These are phyloP conservation scores for Phrynosoma platyrhinos DNA, from an alignment of 2,113 vertebrate species.

Conservation along the genomic window DNA sequence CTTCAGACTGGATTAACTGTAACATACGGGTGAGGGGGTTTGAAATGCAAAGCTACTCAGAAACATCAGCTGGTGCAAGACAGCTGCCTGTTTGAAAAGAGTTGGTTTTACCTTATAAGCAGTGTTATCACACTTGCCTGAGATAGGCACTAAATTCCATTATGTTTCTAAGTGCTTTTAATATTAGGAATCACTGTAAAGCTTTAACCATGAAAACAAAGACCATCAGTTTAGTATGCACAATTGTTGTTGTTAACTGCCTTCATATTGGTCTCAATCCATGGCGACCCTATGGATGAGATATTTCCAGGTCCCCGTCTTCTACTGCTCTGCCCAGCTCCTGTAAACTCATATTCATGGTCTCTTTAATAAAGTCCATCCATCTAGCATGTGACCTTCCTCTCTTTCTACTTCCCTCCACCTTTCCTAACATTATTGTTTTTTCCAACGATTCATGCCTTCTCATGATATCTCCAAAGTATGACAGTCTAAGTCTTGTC, in stretches of 20 bases:
- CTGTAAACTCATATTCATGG: too few relatives aligned
- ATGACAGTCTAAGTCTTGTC: too few relatives aligned
- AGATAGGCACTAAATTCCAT: neutral
- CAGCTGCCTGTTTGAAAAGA: neutral
- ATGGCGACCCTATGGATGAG: too few relatives aligned
- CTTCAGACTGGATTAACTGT: conserved; percentile 21
- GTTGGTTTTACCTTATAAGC: neutral
- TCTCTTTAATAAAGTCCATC: too few relatives aligned
- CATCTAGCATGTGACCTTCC: too few relatives aligned
- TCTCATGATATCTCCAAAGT: too few relatives aligned
- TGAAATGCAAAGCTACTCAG: neutral
- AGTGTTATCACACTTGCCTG: neutral
- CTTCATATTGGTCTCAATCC: too few relatives aligned
- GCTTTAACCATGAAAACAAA: neutral
- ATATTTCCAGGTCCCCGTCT: too few relatives aligned
- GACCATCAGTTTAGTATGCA: neutral
- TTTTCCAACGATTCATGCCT: too few relatives aligned
- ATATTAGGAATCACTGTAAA: neutral
- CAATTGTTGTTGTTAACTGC: neutral
- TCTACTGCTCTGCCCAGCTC: too few relatives aligned
- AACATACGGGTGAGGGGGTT: neutral
- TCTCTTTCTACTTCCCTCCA: too few relatives aligned
- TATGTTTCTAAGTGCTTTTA: neutral
- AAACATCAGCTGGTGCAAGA: conserved; percentile 9
- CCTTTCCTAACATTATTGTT: too few relatives aligned